phyloP scores from a whole-genome alignment of 2,113 vertebrate species.

The Ammodytes dubius region DNA sequence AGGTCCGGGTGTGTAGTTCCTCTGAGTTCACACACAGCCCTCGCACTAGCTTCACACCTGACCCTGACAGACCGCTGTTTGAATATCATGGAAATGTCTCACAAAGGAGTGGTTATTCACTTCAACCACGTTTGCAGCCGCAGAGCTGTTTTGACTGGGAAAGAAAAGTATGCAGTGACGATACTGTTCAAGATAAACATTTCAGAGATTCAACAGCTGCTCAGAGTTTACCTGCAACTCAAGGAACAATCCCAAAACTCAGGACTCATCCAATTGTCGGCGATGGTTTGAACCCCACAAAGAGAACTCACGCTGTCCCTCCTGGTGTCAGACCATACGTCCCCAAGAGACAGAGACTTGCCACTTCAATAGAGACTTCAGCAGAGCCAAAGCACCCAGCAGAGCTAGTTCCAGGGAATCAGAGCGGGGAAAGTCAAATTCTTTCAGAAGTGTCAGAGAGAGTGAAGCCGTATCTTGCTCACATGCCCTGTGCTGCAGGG shows the following conservation, averaged over 20 bases:
- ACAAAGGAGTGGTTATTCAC: slow-evolving; percentile 6
- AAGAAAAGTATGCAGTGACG: background rate
- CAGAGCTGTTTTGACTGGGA: slow-evolving; percentile 3
- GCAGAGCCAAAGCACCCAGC: slow-evolving; percentile 21
- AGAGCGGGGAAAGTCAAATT: slow-evolving; percentile 52
- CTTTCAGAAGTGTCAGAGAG: slow-evolving; percentile 84
- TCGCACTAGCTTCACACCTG: background rate
- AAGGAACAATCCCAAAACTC: background rate
- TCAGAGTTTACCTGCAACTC: slow-evolving; percentile 19
- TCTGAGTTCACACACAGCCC: background rate
- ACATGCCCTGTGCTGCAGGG: slow-evolving; percentile 76
- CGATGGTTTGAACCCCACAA: slow-evolving; percentile 29
- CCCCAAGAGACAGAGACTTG: slow-evolving; percentile 88
- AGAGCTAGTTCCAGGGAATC: slow-evolving; percentile 20
- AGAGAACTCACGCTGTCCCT: slow-evolving; percentile 59
- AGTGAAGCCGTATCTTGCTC: slow-evolving; percentile 87
- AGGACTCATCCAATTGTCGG: slow-evolving; percentile 2
- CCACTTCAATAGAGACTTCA: slow-evolving; percentile 25
- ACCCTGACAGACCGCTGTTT: slow-evolving; percentile 1
- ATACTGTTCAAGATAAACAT: background rate
- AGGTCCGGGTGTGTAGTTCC: background rate
- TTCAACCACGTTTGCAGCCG: slow-evolving; percentile 1
- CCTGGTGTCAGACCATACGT: slow-evolving; percentile 88
- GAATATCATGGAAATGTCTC: slow-evolving; percentile 7
- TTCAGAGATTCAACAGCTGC: slow-evolving; percentile 19